Percentiles rank a stretch among this genome's conserved stretches.
phyloP scores from a whole-genome alignment of 2,797 vertebrate species.

The Cirrhinus mrigala region DNA sequence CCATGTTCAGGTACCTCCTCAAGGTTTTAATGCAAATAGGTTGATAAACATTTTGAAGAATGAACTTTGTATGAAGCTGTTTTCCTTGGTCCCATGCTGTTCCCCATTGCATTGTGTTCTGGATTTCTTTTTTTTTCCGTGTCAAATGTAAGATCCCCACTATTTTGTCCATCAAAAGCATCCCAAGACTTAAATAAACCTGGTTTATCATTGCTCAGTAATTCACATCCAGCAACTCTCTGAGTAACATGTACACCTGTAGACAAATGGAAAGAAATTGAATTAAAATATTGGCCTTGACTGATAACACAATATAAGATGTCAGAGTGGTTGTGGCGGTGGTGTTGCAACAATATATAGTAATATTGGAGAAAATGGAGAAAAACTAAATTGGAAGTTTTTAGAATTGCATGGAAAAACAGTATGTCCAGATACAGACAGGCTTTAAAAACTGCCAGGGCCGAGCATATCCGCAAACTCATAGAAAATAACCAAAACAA shows the following conservation, averaged over 20 bases:
- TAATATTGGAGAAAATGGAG: no score
- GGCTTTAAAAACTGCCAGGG: no score
- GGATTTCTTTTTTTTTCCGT: neutral
- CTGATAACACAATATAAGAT: no score
- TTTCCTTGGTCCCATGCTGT: neutral
- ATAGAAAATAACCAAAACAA: no score
- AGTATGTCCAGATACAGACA: no score
- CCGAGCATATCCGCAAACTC: no score
- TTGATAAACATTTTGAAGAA: conserved; percentile 16
- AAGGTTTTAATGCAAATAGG: conserved; percentile 2
- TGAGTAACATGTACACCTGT: conserved; percentile 21
- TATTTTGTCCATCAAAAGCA: conserved; percentile 17
- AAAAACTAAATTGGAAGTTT: no score
- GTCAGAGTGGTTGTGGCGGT: no score
- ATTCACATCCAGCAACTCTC: conserved; percentile 31
- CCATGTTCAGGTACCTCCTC: neutral
- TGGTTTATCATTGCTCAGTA: conserved; percentile 3
- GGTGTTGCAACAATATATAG: no score
- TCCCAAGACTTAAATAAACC: conserved; percentile 14
- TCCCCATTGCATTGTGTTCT: neutral
- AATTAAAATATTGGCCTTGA: no score
- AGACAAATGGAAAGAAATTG: neutral
- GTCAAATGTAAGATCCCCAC: neutral
- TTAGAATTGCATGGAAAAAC: no score
- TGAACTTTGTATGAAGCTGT: neutral